Base-by-base conservation (phyloP, 37 sponge, comb jelly and placozoan species). In the Tethya wilhelma region DNA sequence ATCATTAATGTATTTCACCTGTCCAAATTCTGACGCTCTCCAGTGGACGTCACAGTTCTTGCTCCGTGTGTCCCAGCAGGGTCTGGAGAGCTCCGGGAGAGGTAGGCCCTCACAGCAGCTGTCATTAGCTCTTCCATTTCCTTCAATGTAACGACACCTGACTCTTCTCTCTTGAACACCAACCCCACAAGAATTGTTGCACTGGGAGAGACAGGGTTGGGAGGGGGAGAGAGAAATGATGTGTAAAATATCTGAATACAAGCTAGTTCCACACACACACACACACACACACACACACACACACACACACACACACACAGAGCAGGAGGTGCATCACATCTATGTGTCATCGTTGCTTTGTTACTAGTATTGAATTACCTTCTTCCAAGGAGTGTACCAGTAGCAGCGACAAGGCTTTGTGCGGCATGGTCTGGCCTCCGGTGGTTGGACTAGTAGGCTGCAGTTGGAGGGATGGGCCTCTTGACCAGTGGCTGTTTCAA, bases 121-220 rank as follows among this genome's bases (percentile, higher is more conserved):
- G 5, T 56, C 11, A 42, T 75, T 37, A 2, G 74, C 44, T 5
- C 0, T 20, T 8, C 25, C 20, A 42, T 59, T 37, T 9, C 14
- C 20, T 23, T 38, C 41, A 14, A 22, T 19, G 25, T 46, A 59
- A 5, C 6, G 60, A 56, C 82, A 82, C 31, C 3, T 0, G 14
- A 82, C 45, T 6, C 23, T 31, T 14, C 73, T 41, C 34, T 22
- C 4, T 19, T 72, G 82, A 6, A 17, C 31, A 2, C 82, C 82
- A 19, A 19, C 7, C 23, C 78, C 78, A 85, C 85, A 85, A 0
- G 42, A 31, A 44, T 38, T 39, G 38, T 63, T n/a, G 40, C 85
- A 85, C 85, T 85, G 58, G 26, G n/a, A n/a, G n/a, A n/a, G 53
- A 14, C 14, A 14, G 53, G 53, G 53, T 9, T 9, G n/a, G 53